phyloP scores from a whole-genome alignment of 2,888 invertebrate genomes.

The Melinaea marsaeus region DNA sequence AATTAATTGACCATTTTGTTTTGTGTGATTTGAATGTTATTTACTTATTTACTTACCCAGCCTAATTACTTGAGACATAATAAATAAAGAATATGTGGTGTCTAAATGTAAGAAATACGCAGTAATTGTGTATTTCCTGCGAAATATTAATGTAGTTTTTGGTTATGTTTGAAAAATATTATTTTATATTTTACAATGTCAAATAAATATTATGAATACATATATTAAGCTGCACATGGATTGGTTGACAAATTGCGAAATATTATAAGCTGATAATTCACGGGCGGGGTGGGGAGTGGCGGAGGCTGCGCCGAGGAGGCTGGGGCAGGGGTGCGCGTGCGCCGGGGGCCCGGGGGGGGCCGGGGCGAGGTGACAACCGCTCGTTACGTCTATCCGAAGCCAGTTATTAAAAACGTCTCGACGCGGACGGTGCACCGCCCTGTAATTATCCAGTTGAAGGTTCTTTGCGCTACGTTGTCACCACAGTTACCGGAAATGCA shows the following conservation, averaged over 20 bases:
- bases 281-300: conserved; percentile 61
- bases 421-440: conserved; percentile 77
- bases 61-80: too few relatives aligned
- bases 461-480: conserved; percentile 67
- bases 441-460: conserved; percentile 76
- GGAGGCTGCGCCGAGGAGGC: conserved; percentile 59
- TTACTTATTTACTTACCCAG: too few relatives aligned
- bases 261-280: conserved; percentile 67
- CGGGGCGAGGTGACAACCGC: conserved; percentile 77
- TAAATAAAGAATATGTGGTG: too few relatives aligned
- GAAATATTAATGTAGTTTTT: too few relatives aligned
- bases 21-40: not conserved
- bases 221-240: conserved; percentile 6
- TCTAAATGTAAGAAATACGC: too few relatives aligned
- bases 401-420: conserved; percentile 80
- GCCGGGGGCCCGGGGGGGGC: conserved; percentile 48
- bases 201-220: not conserved
- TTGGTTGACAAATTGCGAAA: conserved; percentile 40
- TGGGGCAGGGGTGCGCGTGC: conserved; percentile 41
- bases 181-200: not conserved
- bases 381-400: conserved; percentile 77
- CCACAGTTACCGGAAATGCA: conserved; percentile 71
- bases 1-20: conserved; percentile 2
- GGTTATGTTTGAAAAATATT: too few relatives aligned
- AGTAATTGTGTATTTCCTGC: too few relatives aligned